Percentiles rank a stretch among this genome's conserved stretches.
These are phyloP conservation scores for Salvator merianae DNA, from an alignment of 2,113 vertebrate genomes.

Conservation along the genomic window DNA sequence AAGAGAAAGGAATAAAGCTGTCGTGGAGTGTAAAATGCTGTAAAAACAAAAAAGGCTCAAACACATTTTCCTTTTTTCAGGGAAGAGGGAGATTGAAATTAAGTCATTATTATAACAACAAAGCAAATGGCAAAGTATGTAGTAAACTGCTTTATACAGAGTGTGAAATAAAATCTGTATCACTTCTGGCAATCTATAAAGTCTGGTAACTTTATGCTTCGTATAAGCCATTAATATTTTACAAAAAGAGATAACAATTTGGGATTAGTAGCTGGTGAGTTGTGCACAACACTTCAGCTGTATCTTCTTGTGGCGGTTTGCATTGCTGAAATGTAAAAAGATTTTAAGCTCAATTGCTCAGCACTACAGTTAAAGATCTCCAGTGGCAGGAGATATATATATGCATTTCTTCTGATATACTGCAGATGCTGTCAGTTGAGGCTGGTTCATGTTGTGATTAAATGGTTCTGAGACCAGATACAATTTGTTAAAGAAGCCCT, in stretches of 20 bases:
- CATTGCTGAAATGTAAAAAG: neutral
- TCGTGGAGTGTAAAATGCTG: constrained; percentile 30
- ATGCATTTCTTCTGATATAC: neutral
- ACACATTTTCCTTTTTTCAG: neutral
- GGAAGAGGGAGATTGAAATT: constrained; percentile 14
- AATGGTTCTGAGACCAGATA: neutral
- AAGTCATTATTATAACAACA: constrained; percentile 15
- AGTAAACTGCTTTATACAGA: constrained; percentile 19
- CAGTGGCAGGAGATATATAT: neutral
- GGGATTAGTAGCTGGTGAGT: neutral
- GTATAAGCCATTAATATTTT: neutral
- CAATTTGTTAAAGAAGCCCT: too few relatives aligned
- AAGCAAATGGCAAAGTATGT: constrained; percentile 6
- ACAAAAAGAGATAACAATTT: constrained; percentile 5
- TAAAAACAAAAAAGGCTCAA: constrained; percentile 34
- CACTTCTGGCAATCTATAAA: neutral
- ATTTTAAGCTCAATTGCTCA: neutral
- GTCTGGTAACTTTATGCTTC: neutral
- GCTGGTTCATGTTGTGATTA: neutral
- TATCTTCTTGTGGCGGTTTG: neutral
- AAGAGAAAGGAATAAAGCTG: constrained; percentile 8
- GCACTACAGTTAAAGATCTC: neutral
- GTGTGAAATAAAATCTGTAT: constrained; percentile 10
- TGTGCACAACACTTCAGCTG: neutral
- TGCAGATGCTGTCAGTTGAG: neutral